Conservation (phyloP, 1,140 invertebrate species). For the Scaptomyza montana region DNA sequence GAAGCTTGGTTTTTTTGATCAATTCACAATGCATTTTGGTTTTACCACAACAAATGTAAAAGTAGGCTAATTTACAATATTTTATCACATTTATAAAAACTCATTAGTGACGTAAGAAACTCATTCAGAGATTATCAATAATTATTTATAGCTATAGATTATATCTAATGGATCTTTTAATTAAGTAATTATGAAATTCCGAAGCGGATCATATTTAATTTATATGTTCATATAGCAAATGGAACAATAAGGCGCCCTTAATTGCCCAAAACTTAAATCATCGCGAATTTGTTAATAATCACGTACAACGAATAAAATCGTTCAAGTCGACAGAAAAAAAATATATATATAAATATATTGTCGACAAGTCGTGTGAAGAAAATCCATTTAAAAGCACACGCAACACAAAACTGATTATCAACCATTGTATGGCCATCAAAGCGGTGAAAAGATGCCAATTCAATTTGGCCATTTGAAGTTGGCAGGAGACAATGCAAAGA, state of each 20-base stretch:
- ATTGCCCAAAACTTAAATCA: conserved; percentile 22
- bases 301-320: conserved; percentile 49
- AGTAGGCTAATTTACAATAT: conserved; percentile 16
- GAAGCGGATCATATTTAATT: background rate
- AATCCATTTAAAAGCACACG: conserved; percentile 2
- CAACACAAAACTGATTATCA: background rate
- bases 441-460: background rate
- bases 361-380: conserved; percentile 29
- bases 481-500: background rate
- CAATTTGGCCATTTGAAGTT: background rate
- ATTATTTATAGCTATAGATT: conserved; percentile 3
- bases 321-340: conserved; percentile 39
- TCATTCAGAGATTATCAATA: conserved; percentile 12
- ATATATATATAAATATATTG: conserved; percentile 10
- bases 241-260: conserved; percentile 2
- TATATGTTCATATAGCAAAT: conserved; percentile 29
- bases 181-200: conserved; percentile 29
- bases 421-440: background rate
- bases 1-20: background rate
- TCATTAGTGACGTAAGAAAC: conserved; percentile 25
- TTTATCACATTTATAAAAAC: conserved; percentile 12
- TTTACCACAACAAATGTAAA: background rate
- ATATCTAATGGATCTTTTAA: conserved; percentile 18
- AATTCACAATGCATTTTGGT: background rate
- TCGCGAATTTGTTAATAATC: conserved; percentile 73